Base-by-base conservation (phyloP, 2,113 vertebrate species). In the Sardina pilchardus region DNA sequence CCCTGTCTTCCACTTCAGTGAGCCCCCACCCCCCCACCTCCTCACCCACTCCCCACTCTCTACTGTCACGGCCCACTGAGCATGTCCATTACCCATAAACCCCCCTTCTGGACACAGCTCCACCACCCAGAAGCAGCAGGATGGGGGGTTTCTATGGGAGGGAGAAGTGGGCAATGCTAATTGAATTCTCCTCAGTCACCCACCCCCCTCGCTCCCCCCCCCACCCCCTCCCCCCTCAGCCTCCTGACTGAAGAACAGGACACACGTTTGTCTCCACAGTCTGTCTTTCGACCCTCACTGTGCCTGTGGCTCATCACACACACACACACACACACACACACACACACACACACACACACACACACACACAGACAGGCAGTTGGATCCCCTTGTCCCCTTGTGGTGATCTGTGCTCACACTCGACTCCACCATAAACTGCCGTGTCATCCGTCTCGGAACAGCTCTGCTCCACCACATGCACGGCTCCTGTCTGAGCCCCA, bases 41-140 rank as follows among this genome's bases (percentile, higher is more conserved):
- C 84, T 82, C 85, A 36, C 45, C 53, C 44, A 48, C 85, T 82
- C 85, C 63, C 82, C 88, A 75, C 43, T 81, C 21, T 45, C 30
- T 45, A 48, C 83, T 24, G 84, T 59, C 83, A 86, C 14, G 50
- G 85, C 81, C 59, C 75, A 42, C 59, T 83, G 85, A 85, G 88
- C 89, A 86, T 75, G 53, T 84, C 84, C 80, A 82, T 89, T 87
- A 85, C 86, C 59, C 82, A 80, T 9, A 81, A 44, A 16, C 56
- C 14, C 82, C 84, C 85, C 59, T 63, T 7, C 24, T 39, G n/a
- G 34, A 0, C 53, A 59, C 21, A 19, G 19, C 48, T 86, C 80
- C 83, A 14, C 12, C 14, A 47, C 82, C 71, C 86, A 43, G 56
- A n/a, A 59, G 9, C n/a, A 26, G 63, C 26, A 71, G 53, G 53